Base-by-base conservation (phyloP, 2,888 invertebrate genomes). In the Acrocyrtus sp. region DNA sequence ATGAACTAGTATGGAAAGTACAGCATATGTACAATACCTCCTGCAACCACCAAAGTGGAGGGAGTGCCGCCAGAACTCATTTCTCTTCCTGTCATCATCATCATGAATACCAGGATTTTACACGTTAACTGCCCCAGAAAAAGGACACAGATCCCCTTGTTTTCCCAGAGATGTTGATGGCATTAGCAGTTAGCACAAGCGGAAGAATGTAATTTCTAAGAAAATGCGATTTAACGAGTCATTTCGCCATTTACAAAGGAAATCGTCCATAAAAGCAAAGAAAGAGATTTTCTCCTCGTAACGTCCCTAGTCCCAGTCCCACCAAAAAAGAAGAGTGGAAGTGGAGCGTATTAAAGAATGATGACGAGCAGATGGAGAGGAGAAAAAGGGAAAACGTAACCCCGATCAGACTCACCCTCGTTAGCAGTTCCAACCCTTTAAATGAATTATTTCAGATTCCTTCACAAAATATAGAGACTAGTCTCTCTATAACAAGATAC, bases 161-260 rank as follows among this genome's bases (percentile, higher is more conserved):
- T n/a, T n/a, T n/a, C n/a, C n/a, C n/a, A n/a, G n/a, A 47, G 45
- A 43, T 53, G 43, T 61, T 57, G 51, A 62, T 53, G 62, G 68
- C 61, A 74, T 60, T 68, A 74, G 77, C 72, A 65, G 67, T 68
- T 65, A 62, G 56, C 54, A 69, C 65, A 77, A 76, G 75, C 75
- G 78, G 76, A 77, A 78, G 75, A 77, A 76, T 77, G 78, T 79
- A 79, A 79, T 79, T 79, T 79, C 63, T 74, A 43, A 76, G 81
- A 78, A 80, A 81, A 81, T 80, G 76, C 78, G 81, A 81, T 81
- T 81, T 79, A 81, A 81, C 79, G 79, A 79, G 77, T 81, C 81
- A 80, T 81, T 81, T 81, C 78, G 73, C 77, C 75, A 76, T 77
- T 66, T 70, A 69, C 34, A 34, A 34, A 34, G 34, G 34, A 34